Evolutionary conservation across 2,797 vertebrate genomes (phyloP).

Genomic region (Cuniculus paca): DNA sequence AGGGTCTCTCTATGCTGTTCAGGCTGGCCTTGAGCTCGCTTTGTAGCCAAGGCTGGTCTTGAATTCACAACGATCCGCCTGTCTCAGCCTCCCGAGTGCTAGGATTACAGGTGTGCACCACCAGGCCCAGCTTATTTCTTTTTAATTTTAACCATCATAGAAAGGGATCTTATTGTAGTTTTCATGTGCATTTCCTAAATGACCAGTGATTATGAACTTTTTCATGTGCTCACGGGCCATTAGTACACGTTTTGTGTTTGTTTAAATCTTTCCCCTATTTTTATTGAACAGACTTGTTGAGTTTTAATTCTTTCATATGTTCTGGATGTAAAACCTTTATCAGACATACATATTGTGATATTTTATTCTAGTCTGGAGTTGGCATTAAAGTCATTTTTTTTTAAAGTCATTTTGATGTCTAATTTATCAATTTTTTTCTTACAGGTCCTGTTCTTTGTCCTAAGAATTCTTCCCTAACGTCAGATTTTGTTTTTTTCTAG

Average conservation of each 20-base stretch:
- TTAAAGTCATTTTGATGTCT: neutral
- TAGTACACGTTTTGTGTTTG: neutral
- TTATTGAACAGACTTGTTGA: neutral
- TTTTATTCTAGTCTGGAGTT: neutral
- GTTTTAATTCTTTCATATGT: neutral
- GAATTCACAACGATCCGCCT: too few species aligned
- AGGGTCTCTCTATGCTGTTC: too few species aligned
- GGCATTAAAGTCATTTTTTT: neutral
- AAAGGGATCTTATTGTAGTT: neutral
- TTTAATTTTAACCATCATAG: conserved; percentile 11
- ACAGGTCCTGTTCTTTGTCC: neutral
- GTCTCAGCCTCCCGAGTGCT: too few species aligned
- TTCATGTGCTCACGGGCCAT: neutral
- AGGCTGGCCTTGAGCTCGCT: too few species aligned
- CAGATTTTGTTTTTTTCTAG: neutral
- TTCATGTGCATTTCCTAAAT: neutral
- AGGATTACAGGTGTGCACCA: too few species aligned
- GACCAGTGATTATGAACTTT: neutral
- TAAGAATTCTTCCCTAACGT: neutral
- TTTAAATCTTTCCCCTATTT: neutral
- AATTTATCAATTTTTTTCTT: neutral
- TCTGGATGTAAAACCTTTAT: neutral
- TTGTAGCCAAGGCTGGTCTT: too few species aligned
- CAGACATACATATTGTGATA: neutral
- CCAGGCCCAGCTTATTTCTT: too few species aligned